These are phyloP conservation scores for Bergia puertoricense DNA, from an alignment of 92 coral and sea anemone species.

Conservation along the genomic window DNA sequence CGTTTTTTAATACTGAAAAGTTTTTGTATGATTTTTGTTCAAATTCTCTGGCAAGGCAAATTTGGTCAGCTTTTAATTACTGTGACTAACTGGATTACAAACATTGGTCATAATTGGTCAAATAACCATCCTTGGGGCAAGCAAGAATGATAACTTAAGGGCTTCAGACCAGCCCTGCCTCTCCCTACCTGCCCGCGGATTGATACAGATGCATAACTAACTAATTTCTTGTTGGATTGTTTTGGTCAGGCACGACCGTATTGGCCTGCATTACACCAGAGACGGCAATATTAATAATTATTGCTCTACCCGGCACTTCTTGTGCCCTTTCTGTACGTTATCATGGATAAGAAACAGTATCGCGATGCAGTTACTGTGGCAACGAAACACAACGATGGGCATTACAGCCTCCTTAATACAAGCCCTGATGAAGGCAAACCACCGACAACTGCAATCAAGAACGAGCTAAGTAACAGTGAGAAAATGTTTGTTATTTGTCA, in stretches of 20 bases:
- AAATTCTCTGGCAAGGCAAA: no score
- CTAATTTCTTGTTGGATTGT: no score
- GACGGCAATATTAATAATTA: conserved; percentile 53
- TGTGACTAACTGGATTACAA: no score
- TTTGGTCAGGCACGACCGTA: conserved; percentile 55
- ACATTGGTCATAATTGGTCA: no score
- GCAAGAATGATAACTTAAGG: no score
- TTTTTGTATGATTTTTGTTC: no score
- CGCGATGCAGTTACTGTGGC: background rate
- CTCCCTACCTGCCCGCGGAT: no score
- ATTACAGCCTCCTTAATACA: conserved; percentile 39
- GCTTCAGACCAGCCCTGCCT: no score
- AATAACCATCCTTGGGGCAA: no score
- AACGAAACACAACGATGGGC: background rate
- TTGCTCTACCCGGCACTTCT: conserved; percentile 47
- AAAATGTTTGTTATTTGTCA: conserved; percentile 36
- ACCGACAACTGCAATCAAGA: background rate
- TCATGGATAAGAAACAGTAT: conserved; percentile 43
- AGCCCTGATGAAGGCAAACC: background rate
- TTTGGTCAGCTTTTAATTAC: no score
- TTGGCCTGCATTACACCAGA: conserved; percentile 57
- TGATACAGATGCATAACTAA: no score
- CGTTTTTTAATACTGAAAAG: no score
- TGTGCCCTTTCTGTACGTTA: conserved; percentile 45
- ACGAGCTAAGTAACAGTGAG: conserved; percentile 22